Percentiles rank a stretch among this genome's conserved stretches.
Conservation (phyloP, 2,888 invertebrate genomes). For the Prenolepis imparis region DNA sequence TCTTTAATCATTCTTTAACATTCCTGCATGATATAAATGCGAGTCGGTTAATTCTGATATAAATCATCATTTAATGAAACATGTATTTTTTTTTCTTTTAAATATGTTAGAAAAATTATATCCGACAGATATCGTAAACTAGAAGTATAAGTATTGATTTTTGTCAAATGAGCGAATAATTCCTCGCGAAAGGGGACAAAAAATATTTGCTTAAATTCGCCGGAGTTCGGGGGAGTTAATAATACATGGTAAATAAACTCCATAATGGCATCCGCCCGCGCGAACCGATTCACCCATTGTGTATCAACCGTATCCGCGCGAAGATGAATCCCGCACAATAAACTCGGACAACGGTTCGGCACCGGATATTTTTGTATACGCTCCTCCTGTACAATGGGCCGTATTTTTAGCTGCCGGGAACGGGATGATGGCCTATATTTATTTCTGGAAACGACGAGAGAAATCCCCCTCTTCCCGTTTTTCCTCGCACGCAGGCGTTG, state of each 20-base stretch:
- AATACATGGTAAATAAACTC: slow-evolving; percentile 42
- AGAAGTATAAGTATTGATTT: neutral
- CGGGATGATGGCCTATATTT: slow-evolving; percentile 54
- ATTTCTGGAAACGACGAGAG: slow-evolving; percentile 49
- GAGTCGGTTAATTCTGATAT: neutral
- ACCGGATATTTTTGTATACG: slow-evolving; percentile 56
- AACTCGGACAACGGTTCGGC: slow-evolving; percentile 53
- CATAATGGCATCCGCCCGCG: slow-evolving; percentile 50
- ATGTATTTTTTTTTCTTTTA: neutral
- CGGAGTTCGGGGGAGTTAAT: slow-evolving; percentile 21
- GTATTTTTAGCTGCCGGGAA: slow-evolving; percentile 56
- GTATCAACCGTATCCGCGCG: slow-evolving; percentile 49
- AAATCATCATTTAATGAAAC: neutral
- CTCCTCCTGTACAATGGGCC: slow-evolving; percentile 47
- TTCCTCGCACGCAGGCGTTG: neutral
- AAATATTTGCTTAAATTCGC: slow-evolving; percentile 20
- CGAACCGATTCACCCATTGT: slow-evolving; percentile 58
- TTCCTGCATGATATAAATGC: neutral
- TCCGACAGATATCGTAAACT: neutral
- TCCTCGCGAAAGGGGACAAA: neutral
- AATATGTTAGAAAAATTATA: neutral
- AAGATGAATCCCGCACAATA: slow-evolving; percentile 56
- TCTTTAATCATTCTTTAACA: neutral
- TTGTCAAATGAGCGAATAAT: neutral
- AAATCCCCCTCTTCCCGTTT: slow-evolving; percentile 15